Base-by-base conservation (phyloP, 2,888 invertebrate genomes). In the Autographa pulchrina region DNA sequence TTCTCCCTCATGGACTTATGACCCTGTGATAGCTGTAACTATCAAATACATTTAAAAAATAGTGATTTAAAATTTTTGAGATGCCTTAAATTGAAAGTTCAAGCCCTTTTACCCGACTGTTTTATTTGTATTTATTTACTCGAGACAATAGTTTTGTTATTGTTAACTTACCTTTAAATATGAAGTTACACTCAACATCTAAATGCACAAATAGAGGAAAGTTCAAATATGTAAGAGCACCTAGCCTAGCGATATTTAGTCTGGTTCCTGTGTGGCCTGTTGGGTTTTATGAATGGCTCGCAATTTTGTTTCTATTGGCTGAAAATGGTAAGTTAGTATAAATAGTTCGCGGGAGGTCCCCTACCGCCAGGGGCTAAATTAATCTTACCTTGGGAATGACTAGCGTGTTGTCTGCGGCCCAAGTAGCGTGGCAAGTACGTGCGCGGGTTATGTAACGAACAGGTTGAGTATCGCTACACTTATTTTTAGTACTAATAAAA, bases 21-120 rank as follows among this genome's bases (percentile, higher is more conserved):
- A 76, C 72, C 76, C 81, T 81, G 80, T 81, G 80, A 81, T 81
- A 78, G 78, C 68, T 78, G 58, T 72, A 81, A 81, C 71, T 76
- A 76, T 60, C 81, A 73, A 74, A 68, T 72, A 64, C 72, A 62
- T 72, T 70, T 66, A 25, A 70, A 70, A 77, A 74, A 71, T 78
- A 75, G 58, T 59, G 2, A 64, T 31, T 63, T 65, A 58, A 69
- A 20, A 72, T 67, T 72, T 66, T 54, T 75, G 68, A 73, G 73
- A 81, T 73, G 80, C 76, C 81, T 75, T 78, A 78, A 18, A 65
- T 75, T 63, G 54, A 65, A 72, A 38, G 61, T 63, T 75, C 60
- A 56, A 66, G 54, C 52, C 38, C 43, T 68, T 52, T 32, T n/a
- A n/a, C n/a, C n/a, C n/a, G n/a, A n/a, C n/a, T n/a, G n/a, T n/a